Conservation (phyloP, 1,140 invertebrate genomes). For the Caenorhabditis inopinata region DNA sequence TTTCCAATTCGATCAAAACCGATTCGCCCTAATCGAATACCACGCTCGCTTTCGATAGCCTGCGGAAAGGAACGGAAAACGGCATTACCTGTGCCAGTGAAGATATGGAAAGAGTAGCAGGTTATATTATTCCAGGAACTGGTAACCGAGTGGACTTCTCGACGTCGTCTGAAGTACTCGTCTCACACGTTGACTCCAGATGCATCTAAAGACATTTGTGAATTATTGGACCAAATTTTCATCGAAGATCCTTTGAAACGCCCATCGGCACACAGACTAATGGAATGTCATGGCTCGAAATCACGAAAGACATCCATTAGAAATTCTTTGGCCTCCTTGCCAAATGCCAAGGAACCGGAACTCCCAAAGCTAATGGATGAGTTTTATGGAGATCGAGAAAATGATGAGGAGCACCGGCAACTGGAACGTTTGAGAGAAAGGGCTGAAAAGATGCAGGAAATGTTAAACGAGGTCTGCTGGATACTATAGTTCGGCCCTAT, state of each 20-base stretch:
- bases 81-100: no score
- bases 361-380: background rate
- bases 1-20: no score
- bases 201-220: background rate
- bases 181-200: background rate
- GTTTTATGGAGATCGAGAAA: background rate
- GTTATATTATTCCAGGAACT: slow-evolving; percentile 40
- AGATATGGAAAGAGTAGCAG: no score
- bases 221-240: background rate
- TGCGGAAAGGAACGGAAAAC: no score
- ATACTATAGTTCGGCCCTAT: background rate
- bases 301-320: background rate
- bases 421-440: background rate
- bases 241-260: background rate
- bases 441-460: background rate
- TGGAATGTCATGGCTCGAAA: background rate
- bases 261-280: background rate
- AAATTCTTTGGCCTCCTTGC: background rate
- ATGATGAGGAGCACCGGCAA: slow-evolving; percentile 12
- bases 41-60: no score
- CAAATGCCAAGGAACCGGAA: background rate
- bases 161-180: background rate
- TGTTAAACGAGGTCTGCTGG: background rate
- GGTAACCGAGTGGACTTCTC: background rate
- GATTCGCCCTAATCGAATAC: no score